phyloP scores from a whole-genome alignment of 2,113 vertebrate genomes.

The Zootoca vivipara region DNA sequence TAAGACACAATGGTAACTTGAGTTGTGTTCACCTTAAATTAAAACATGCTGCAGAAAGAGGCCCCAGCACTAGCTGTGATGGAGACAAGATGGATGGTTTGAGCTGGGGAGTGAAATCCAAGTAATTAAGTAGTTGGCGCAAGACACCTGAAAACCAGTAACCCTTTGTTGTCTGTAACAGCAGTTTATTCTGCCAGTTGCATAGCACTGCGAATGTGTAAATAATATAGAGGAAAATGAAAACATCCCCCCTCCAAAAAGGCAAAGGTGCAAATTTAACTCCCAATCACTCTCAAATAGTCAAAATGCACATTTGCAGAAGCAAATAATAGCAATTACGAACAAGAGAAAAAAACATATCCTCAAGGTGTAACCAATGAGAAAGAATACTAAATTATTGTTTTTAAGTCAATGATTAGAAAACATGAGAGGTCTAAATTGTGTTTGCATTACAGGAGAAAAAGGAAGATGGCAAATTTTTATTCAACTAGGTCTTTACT shows the following conservation, averaged over 20 bases:
- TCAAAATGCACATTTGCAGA: constrained; percentile 59
- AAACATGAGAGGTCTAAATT: background rate
- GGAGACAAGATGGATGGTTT: constrained; percentile 71
- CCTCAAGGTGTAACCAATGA: constrained; percentile 35
- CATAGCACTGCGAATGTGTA: constrained; percentile 67
- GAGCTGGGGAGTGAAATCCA: constrained; percentile 68
- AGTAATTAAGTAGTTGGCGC: constrained; percentile 71
- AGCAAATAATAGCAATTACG: constrained; percentile 61
- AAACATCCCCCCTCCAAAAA: constrained; percentile 20
- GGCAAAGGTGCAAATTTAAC: constrained; percentile 50
- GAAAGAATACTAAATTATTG: constrained; percentile 13
- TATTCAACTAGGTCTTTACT: background rate
- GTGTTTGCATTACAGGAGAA: background rate
- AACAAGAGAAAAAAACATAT: constrained; percentile 33
- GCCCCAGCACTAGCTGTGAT: constrained; percentile 43
- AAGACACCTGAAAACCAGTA: constrained; percentile 65
- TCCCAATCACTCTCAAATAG: constrained; percentile 58
- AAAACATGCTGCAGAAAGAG: constrained; percentile 59
- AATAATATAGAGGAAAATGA: constrained; percentile 65
- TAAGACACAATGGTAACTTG: constrained; percentile 8
- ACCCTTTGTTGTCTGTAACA: constrained; percentile 66
- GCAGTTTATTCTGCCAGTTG: constrained; percentile 54
- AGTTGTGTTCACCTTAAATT: constrained; percentile 39
- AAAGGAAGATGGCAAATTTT: accelerated
- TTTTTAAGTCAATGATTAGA: constrained; percentile 23